Conservation (phyloP, 2,113 vertebrate species). For the Cyprinodon variegatus region DNA sequence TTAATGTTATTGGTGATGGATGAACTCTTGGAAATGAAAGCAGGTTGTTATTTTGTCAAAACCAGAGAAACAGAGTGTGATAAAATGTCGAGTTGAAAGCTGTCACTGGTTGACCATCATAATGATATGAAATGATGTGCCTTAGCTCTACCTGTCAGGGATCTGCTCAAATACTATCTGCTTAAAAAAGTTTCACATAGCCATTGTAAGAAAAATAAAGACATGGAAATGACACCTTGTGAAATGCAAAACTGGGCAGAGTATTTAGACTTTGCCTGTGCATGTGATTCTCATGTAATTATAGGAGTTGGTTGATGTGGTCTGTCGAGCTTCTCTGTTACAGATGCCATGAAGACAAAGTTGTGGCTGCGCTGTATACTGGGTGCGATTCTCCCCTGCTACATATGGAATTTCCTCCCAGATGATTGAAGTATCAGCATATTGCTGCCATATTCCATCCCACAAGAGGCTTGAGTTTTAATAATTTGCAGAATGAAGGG, state of each 20-base stretch:
- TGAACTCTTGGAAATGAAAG: slow-evolving; percentile 1
- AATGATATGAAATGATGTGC: slow-evolving; percentile 2
- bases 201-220: not conserved
- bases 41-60: not conserved
- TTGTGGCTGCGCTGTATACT: slow-evolving; percentile 40
- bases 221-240: slow-evolving; percentile 11
- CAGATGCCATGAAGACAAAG: slow-evolving; percentile 65
- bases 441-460: slow-evolving; percentile 76
- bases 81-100: not conserved
- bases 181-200: not conserved
- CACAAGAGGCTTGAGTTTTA: slow-evolving; percentile 67
- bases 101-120: not conserved
- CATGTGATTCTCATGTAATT: slow-evolving; percentile 33
- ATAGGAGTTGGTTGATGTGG: slow-evolving; percentile 70
- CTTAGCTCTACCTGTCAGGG: slow-evolving; percentile 1
- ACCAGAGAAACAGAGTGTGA: not conserved
- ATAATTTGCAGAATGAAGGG: slow-evolving; percentile 68
- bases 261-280: slow-evolving; percentile 22
- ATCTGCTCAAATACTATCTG: not conserved
- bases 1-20: slow-evolving; percentile 6
- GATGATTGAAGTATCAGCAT: slow-evolving; percentile 80
- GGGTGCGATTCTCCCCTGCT: slow-evolving; percentile 65
- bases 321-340: slow-evolving; percentile 63
- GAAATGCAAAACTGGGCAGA: slow-evolving; percentile 2
- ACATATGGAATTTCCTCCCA: slow-evolving; percentile 77